A percentile compares a stretch with the other conserved stretches of the same genome.
Conservation (phyloP, 1,140 invertebrate genomes). For the Campoletis sonorensis region DNA sequence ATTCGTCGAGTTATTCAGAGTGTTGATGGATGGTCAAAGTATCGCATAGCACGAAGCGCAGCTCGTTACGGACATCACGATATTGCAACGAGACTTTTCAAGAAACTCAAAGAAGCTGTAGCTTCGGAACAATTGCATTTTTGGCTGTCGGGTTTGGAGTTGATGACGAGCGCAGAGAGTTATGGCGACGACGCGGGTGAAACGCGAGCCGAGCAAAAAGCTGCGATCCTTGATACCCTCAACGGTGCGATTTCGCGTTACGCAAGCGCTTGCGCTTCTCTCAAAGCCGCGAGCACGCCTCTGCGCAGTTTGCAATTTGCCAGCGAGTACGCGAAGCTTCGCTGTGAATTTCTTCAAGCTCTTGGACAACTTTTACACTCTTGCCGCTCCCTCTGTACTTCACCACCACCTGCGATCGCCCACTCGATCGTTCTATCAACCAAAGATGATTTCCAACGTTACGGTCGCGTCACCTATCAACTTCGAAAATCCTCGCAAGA, state of each 20-base stretch:
- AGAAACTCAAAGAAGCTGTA: constrained; percentile 83
- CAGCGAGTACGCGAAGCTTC: constrained; percentile 85
- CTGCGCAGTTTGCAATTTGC: constrained; percentile 84
- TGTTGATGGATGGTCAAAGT: constrained; percentile 89
- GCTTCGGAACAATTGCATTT: constrained; percentile 94
- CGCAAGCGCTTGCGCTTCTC: constrained; percentile 82
- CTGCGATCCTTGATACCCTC: constrained; percentile 78
- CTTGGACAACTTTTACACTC: constrained; percentile 86
- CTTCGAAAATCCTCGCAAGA: constrained; percentile 87
- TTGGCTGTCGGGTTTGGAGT: constrained; percentile 88
- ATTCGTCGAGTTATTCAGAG: constrained; percentile 79
- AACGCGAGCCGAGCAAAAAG: constrained; percentile 61
- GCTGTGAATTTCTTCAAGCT: constrained; percentile 87
- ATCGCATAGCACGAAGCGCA: constrained; percentile 90
- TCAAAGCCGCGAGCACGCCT: constrained; percentile 86
- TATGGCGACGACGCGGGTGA: constrained; percentile 67
- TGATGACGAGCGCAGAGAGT: constrained; percentile 83
- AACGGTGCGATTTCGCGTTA: constrained; percentile 80
- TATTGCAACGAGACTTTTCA: constrained; percentile 83
- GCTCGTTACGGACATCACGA: constrained; percentile 89
- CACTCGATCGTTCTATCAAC: constrained; percentile 86
- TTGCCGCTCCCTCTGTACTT: constrained; percentile 90
- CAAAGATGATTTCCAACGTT: constrained; percentile 89
- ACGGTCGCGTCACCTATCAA: constrained; percentile 86
- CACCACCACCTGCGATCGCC: constrained; percentile 95